Percentiles rank a stretch among this genome's conserved stretches.
phyloP scores from a whole-genome alignment of 2,888 invertebrate species.

The Netelia fuscicornis region DNA sequence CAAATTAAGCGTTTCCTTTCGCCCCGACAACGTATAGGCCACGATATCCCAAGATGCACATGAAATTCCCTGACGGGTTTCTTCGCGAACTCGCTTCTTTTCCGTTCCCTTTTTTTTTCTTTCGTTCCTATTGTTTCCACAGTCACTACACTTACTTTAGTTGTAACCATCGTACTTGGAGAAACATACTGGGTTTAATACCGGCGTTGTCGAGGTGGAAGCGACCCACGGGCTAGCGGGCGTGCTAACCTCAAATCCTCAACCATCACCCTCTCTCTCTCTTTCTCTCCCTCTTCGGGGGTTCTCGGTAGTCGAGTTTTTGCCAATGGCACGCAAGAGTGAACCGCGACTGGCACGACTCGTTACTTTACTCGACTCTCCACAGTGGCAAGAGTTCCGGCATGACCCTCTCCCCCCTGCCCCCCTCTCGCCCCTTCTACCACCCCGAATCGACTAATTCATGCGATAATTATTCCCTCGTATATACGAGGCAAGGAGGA shows the following conservation, averaged over 20 bases:
- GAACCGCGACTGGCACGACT: conserved; percentile 68
- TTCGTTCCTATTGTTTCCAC: neutral
- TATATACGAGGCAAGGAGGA: conserved; percentile 8
- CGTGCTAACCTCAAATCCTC: conserved; percentile 57
- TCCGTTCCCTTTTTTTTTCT: neutral
- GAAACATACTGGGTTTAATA: conserved; percentile 42
- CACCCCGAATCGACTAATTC: conserved; percentile 54
- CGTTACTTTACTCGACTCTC: conserved; percentile 57
- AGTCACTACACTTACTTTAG: conserved; percentile 19
- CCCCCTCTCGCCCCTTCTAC: neutral
- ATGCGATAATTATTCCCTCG: conserved; percentile 67
- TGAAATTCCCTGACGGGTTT: conserved; percentile 35
- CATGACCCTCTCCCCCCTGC: conserved; percentile 32
- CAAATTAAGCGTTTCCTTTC: neutral
- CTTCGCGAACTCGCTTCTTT: conserved; percentile 14
- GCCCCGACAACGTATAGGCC: neutral
- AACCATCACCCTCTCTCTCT: conserved; percentile 32
- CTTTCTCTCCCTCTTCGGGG: neutral
- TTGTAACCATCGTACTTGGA: conserved; percentile 42
- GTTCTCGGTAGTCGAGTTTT: conserved; percentile 40
- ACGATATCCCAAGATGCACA: neutral
- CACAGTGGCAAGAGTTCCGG: conserved; percentile 61
- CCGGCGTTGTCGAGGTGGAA: conserved; percentile 32
- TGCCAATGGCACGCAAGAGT: conserved; percentile 66
- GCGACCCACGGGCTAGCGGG: conserved; percentile 24